These are phyloP conservation scores for Zaprionus nigranus DNA, from an alignment of 1,140 invertebrate genomes.

Conservation along the genomic window DNA sequence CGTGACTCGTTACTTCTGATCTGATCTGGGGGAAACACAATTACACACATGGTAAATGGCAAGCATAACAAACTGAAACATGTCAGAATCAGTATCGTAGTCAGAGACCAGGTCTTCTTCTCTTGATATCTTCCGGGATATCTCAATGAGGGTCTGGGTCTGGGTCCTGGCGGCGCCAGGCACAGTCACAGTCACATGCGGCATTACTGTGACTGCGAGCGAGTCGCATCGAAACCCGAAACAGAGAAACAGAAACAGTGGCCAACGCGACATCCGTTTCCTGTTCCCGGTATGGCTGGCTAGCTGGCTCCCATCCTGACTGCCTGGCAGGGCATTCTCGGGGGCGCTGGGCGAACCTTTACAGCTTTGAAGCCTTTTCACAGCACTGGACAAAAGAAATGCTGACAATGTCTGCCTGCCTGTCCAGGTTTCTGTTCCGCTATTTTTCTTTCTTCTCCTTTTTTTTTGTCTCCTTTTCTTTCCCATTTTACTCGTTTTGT, in stretches of 20 bases:
- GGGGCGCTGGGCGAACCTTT: constrained; percentile 36
- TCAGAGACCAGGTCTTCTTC: background rate
- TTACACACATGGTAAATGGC: constrained; percentile 41
- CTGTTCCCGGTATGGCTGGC: constrained; percentile 60
- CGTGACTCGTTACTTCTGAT: background rate
- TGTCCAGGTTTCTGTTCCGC: constrained; percentile 49
- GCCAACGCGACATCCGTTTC: constrained; percentile 80
- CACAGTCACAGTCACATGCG: constrained; percentile 21
- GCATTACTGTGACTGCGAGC: background rate
- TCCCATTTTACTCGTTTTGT: constrained; percentile 10
- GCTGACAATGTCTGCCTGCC: constrained; percentile 66
- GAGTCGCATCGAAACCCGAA: constrained; percentile 19
- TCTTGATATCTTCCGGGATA: background rate
- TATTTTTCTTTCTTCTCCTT: constrained; percentile 50
- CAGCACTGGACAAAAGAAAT: constrained; percentile 70
- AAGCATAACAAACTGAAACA: constrained; percentile 17
- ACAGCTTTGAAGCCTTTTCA: constrained; percentile 76
- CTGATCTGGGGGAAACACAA: constrained; percentile 16
- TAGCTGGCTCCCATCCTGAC: constrained; percentile 23
- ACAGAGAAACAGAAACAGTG: constrained; percentile 58
- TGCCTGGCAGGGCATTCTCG: constrained; percentile 11
- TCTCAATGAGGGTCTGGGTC: constrained; percentile 14
- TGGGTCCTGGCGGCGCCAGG: constrained; percentile 30
- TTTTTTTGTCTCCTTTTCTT: background rate
- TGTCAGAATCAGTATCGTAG: constrained; percentile 2